Evolutionary conservation across 2,888 invertebrate genomes (phyloP).

Genomic region (Dendrolimus pini): DNA sequence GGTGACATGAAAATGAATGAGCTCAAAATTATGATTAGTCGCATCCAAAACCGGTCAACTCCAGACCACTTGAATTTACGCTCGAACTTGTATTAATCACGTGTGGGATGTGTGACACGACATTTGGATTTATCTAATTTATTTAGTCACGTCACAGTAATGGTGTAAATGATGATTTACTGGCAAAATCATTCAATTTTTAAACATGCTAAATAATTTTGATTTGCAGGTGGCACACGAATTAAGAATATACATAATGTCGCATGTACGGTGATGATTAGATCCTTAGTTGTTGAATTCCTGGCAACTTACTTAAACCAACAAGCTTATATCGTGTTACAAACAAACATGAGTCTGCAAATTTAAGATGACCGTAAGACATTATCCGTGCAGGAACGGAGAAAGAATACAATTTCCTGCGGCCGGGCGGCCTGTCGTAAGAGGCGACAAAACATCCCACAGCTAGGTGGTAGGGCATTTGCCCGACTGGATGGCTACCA

Average conservation of each 20-base stretch:
- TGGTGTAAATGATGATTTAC: not conserved
- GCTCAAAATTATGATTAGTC: slow-evolving; percentile 2
- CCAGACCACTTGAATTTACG: slow-evolving; percentile 3
- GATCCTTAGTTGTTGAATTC: too few species aligned
- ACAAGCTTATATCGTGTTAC: too few species aligned
- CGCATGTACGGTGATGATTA: not conserved
- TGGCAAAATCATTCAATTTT: not conserved
- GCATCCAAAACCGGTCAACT: slow-evolving; percentile 9
- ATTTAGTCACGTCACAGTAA: not conserved
- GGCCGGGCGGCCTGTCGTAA: too few species aligned
- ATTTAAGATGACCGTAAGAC: too few species aligned
- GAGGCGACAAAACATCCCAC: too few species aligned
- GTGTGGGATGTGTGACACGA: slow-evolving; percentile 1
- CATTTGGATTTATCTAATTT: not conserved
- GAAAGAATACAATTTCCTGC: too few species aligned
- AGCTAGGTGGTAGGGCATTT: too few species aligned
- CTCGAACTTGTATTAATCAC: slow-evolving; percentile 3
- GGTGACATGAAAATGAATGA: not conserved
- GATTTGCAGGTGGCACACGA: not conserved
- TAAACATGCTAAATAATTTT: not conserved
- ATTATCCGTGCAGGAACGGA: too few species aligned
- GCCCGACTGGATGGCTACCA: too few species aligned
- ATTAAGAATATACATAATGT: not conserved
- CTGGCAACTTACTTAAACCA: too few species aligned
- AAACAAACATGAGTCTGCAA: too few species aligned